Evolutionary conservation across 2,888 invertebrate genomes (phyloP), one percentile per base, ranked within the genome.

Genomic region (Cosmia pyralina): DNA sequence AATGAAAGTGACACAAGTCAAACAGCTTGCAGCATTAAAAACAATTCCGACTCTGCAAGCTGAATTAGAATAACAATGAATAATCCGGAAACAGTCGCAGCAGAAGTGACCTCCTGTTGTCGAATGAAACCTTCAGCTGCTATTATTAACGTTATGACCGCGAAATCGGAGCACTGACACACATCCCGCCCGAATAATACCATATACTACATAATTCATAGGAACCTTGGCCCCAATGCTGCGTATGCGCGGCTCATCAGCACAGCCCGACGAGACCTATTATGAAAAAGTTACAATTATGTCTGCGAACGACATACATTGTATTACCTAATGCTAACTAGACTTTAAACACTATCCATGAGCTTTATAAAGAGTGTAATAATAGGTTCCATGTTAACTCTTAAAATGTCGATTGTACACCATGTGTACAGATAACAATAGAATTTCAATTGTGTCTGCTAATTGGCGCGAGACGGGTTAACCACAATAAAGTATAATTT

Each of bases 141-240:
- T 94, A 93, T 95, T 95, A 95, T 93, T 93, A 92, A 93, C 89
- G 93, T 89, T 91, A 91, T 92, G 95, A 91, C 95, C 95, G 93
- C 94, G 94, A 95, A 95, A 94, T 91, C 93, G 92, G 94, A 94
- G 92, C 94, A 92, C 93, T 93, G 93, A 92, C 94, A 94, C 88
- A 95, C 93, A 94, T 94, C 90, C 92, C 90, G 91, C 90, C 94
- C 92, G 94, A 95, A 95, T 95, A 95, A 95, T 94, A 94, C 95
- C 94, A 94, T 95, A 94, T 93, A 93, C 93, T 95, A 94, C 94
- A 95, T 96, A 95, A 96, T 95, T 95, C 95, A 96, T 93, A 90
- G 91, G 90, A 91, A 91, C 95, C 96, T 96, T 95, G 95, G 94
- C 95, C 96, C 90, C 93, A 92, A 93, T 95, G 90, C 89, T 88